These are phyloP conservation scores for Drosophila eohydei DNA, from an alignment of 2,888 invertebrate genomes.

Conservation along the genomic window DNA sequence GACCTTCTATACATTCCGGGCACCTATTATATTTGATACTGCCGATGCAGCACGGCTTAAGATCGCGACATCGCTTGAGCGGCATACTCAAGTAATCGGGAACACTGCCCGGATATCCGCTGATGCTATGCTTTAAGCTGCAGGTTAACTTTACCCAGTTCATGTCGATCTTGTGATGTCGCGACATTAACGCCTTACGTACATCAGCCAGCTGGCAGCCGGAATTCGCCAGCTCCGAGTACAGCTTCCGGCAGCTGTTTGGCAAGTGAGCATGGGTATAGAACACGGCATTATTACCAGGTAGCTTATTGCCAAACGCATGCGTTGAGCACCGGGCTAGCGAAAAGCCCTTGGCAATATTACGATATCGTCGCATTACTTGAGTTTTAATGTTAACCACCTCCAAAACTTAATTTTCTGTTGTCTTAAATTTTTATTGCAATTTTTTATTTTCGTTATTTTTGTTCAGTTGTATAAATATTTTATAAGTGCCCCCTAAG, in stretches of 20 bases:
- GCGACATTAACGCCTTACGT: conserved; percentile 12
- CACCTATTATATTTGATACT: background rate
- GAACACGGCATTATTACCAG: background rate
- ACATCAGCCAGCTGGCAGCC: background rate
- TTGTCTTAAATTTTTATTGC: no score
- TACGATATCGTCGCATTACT: conserved; percentile 32
- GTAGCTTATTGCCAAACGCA: conserved; percentile 2
- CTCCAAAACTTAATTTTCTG: background rate
- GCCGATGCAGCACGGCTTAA: conserved; percentile 2
- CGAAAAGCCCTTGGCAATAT: conserved; percentile 31
- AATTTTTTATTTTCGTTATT: background rate
- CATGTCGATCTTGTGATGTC: conserved; percentile 17
- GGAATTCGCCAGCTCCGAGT: conserved; percentile 11
- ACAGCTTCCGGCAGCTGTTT: conserved; percentile 30
- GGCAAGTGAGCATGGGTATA: conserved; percentile 9
- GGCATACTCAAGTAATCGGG: conserved; percentile 20
- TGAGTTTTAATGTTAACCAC: background rate
- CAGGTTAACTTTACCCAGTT: conserved; percentile 27
- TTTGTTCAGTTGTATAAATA: background rate
- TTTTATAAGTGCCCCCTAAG: conserved; percentile 4
- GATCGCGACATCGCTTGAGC: conserved; percentile 1
- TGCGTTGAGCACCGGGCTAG: conserved; percentile 17
- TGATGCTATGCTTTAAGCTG: background rate
- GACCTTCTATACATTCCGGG: background rate
- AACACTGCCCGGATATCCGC: rapidly evolving